Evolutionary conservation across 2,113 vertebrate genomes (phyloP).

Genomic region (Odocoileus hemionus): DNA sequence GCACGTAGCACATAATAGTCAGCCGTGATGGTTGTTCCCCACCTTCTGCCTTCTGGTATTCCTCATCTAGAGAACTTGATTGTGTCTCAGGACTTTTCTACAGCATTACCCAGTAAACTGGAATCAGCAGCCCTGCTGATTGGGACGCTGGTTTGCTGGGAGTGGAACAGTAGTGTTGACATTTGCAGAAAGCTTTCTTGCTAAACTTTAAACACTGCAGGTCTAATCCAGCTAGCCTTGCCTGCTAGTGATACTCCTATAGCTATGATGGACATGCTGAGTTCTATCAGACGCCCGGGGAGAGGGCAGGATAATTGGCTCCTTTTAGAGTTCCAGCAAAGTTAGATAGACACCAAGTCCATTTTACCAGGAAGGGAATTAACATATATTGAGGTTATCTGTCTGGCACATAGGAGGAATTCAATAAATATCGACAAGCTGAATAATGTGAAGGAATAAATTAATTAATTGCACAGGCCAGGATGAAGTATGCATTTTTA

Average conservation of each 20-base stretch:
- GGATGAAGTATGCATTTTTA: neutral
- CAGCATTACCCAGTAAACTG: conserved; percentile 31
- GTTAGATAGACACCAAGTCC: neutral
- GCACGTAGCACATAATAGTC: neutral
- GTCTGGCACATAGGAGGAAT: neutral
- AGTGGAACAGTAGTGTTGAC: conserved; percentile 34
- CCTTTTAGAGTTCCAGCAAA: conserved; percentile 7
- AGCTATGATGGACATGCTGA: neutral
- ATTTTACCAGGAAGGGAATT: neutral
- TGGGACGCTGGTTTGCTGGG: conserved; percentile 42
- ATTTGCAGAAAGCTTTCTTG: conserved; percentile 59
- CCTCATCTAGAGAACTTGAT: conserved; percentile 15
- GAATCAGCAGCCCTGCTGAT: conserved; percentile 48
- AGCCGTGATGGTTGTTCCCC: neutral
- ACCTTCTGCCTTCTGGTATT: neutral
- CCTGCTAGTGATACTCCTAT: conserved; percentile 29
- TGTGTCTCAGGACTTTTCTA: neutral
- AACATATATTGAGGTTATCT: neutral
- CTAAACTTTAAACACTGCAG: conserved; percentile 51
- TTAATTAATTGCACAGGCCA: neutral
- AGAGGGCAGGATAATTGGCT: conserved; percentile 45
- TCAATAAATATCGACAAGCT: neutral
- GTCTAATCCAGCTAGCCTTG: conserved; percentile 21
- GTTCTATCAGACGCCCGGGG: conserved; percentile 7
- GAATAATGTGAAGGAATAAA: neutral